These are phyloP conservation scores for Sus scrofa DNA, from an alignment of 2,113 vertebrate species.

Conservation along the genomic window T2T-Sscrofa CM000817.6:170168501-170169000, in stretches of 20 bases:
- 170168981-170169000: neutral
- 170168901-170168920: neutral
- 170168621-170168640: neutral
- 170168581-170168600: neutral
- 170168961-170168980: neutral
- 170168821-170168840: conserved; percentile 34
- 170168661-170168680: neutral
- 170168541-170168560: neutral
- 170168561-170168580: neutral
- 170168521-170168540: neutral
- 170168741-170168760: conserved; percentile 30
- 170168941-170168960: conserved; percentile 36
- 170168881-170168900: conserved; percentile 32
- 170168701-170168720: conserved; percentile 17
- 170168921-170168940: conserved; percentile 45
- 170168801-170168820: conserved; percentile 52
- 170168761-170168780: conserved; percentile 16
- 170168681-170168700: conserved; percentile 23
- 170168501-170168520: conserved; percentile 49
- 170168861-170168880: conserved; percentile 21
- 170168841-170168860: conserved; percentile 52
- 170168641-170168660: neutral
- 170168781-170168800: conserved; percentile 39
- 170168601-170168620: neutral
- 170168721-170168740: conserved; percentile 37